Percentiles rank a stretch among this genome's conserved stretches.
Evolutionary conservation across 1,140 invertebrate species (phyloP).

Genomic region (Tetragonula clypearis): DNA sequence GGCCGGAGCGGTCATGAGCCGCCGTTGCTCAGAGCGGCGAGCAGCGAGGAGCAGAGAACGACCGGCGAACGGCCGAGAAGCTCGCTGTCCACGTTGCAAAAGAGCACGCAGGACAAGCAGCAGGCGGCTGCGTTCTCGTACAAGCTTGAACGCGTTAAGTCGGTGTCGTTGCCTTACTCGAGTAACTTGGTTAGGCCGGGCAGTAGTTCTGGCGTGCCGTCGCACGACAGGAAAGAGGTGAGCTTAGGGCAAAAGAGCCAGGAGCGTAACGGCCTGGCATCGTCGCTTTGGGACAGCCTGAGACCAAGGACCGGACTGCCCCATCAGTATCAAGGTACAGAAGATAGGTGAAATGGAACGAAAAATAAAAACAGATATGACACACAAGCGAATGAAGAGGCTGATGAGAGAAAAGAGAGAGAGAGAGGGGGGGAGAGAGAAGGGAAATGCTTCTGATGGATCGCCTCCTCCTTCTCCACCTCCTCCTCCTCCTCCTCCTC

Average conservation of each 20-base stretch:
- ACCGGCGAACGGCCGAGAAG: constrained; percentile 55
- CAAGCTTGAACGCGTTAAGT: constrained; percentile 73
- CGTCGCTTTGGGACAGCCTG: constrained; percentile 75
- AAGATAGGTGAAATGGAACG: constrained; percentile 70
- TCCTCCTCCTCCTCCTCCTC: constrained; percentile 9
- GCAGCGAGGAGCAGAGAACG: constrained; percentile 69
- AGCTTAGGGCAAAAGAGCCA: constrained; percentile 64
- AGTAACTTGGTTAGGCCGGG: constrained; percentile 67
- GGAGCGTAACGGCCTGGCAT: constrained; percentile 69
- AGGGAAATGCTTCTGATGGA: constrained; percentile 54
- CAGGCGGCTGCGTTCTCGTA: constrained; percentile 64
- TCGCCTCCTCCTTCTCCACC: constrained; percentile 9
- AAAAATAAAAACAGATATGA: background rate
- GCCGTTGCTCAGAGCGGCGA: constrained; percentile 53
- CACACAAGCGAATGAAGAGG: background rate
- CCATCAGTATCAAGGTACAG: constrained; percentile 80
- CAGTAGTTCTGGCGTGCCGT: constrained; percentile 56
- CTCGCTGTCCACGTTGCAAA: constrained; percentile 63
- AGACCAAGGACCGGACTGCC: constrained; percentile 74
- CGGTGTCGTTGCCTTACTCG: constrained; percentile 75
- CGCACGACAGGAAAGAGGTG: constrained; percentile 69
- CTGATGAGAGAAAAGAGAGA: background rate
- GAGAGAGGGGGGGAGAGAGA: no score
- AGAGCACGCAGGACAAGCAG: constrained; percentile 65
- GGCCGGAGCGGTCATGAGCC: constrained; percentile 60